A percentile compares a stretch with the other conserved stretches of the same genome.
phyloP scores from a whole-genome alignment of 2,888 invertebrate species.

The Callyntrura sp. region DNA sequence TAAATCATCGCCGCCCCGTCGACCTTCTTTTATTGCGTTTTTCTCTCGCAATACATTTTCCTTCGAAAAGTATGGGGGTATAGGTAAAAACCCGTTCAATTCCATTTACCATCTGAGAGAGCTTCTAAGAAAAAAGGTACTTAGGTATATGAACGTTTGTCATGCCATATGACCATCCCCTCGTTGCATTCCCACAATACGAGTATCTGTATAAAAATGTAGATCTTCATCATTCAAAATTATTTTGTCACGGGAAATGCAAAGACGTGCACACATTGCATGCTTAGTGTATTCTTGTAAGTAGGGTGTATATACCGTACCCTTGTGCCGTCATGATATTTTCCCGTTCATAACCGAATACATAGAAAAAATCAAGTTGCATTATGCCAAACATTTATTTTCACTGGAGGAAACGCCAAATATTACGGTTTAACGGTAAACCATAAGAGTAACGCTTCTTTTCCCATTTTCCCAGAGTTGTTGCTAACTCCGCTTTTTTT shows the following conservation, averaged over 20 bases:
- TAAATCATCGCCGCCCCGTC: slow-evolving; percentile 78
- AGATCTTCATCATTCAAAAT: slow-evolving; percentile 66
- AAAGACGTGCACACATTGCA: no score
- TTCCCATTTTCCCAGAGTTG: background rate
- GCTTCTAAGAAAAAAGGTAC: no score
- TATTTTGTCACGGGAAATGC: slow-evolving; percentile 59
- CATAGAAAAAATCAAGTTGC: slow-evolving; percentile 18
- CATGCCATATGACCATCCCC: slow-evolving; percentile 39
- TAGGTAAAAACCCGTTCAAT: background rate
- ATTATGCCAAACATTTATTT: background rate
- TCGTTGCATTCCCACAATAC: background rate
- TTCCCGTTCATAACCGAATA: background rate
- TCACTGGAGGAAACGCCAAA: background rate
- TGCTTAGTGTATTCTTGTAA: background rate
- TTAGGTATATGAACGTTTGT: background rate
- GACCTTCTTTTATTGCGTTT: slow-evolving; percentile 64
- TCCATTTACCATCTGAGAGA: background rate
- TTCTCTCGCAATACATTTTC: background rate
- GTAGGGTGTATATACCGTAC: slow-evolving; percentile 5
- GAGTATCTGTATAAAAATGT: slow-evolving; percentile 32
- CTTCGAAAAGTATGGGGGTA: background rate
- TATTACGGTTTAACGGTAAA: slow-evolving; percentile 39
- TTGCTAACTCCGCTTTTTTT: slow-evolving; percentile 18
- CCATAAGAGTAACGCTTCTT: slow-evolving; percentile 1
- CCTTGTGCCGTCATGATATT: slow-evolving; percentile 3